Percentiles rank a stretch among this genome's conserved stretches.
These are phyloP conservation scores for Jacana jacana DNA, from an alignment of 2,113 vertebrate species.

Conservation along the genomic window DNA sequence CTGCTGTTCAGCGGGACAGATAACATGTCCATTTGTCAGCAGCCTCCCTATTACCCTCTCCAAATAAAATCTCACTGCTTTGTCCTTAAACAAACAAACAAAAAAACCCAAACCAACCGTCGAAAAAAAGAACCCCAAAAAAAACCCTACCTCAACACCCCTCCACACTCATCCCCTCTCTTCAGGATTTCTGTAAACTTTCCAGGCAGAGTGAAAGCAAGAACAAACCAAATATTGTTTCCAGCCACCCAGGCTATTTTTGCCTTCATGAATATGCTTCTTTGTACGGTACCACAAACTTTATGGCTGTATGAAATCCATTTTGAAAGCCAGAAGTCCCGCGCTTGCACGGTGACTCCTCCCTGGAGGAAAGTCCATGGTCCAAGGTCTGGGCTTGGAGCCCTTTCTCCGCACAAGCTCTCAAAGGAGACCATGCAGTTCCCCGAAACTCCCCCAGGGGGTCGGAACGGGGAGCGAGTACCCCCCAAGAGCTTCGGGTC, in stretches of 20 bases:
- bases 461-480: not conserved
- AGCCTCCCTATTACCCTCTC: not conserved
- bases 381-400: not conserved
- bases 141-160: no score
- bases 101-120: no score
- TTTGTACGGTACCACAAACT: conserved; percentile 83
- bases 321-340: conserved; percentile 70
- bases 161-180: no score
- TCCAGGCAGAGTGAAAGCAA: conserved; percentile 11
- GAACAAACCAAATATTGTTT: conserved; percentile 80
- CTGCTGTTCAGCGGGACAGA: not conserved
- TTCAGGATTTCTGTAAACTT: conserved; percentile 48
- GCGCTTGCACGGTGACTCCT: not conserved
- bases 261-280: conserved; percentile 75
- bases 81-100: not conserved
- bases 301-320: conserved; percentile 78
- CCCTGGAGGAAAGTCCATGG: not conserved
- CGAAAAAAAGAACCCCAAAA: no score
- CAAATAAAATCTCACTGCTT: not conserved
- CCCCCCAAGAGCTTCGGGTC: not conserved
- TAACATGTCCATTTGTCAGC: not conserved
- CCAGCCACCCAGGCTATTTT: conserved; percentile 43
- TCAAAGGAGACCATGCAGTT: not conserved
- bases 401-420: not conserved
- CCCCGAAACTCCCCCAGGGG: not conserved